These are phyloP conservation scores for Dryoscopus gambensis DNA, from an alignment of 2,113 vertebrate genomes.

Conservation along the genomic window DNA sequence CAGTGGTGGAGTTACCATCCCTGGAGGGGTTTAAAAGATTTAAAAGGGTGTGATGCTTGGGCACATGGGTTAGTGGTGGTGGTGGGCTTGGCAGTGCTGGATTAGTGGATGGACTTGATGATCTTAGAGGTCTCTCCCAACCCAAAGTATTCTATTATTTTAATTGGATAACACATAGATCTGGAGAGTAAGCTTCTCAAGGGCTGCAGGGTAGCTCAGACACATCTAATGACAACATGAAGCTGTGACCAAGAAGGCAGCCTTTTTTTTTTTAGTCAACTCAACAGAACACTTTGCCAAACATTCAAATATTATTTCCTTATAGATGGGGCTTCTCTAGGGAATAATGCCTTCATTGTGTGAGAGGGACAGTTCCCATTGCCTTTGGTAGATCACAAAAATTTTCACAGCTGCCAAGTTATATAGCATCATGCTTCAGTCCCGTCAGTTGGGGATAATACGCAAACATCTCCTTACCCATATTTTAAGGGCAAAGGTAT, in stretches of 20 bases:
- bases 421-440: neutral
- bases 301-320: neutral
- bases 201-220: neutral
- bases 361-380: neutral
- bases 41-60: neutral
- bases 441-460: neutral
- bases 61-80: too few species aligned
- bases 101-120: too few species aligned
- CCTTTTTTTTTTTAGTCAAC: neutral
- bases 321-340: neutral
- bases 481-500: neutral
- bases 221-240: neutral
- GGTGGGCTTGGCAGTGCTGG: neutral
- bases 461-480: neutral
- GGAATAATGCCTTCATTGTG: fast-evolving
- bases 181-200: neutral
- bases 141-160: neutral
- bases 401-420: neutral
- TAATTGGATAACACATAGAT: fast-evolving
- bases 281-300: neutral
- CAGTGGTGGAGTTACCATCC: neutral
- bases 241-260: neutral
- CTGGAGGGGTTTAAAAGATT: neutral
- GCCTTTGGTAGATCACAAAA: neutral
- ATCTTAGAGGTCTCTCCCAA: neutral